Base-by-base conservation (phyloP, 2,888 invertebrate genomes). In the Heterodera filipjevi region DNA sequence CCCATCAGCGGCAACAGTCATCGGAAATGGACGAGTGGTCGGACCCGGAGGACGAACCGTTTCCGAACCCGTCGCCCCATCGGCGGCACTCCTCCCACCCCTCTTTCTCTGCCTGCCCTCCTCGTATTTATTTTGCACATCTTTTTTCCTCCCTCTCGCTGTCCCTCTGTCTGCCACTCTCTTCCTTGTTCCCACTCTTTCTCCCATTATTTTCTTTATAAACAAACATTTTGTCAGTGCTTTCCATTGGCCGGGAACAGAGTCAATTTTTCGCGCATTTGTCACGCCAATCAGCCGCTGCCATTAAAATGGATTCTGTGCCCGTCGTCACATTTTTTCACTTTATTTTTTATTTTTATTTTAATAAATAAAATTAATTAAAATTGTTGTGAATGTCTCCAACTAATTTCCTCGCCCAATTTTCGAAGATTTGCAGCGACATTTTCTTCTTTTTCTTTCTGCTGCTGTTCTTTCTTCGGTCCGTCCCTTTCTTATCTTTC, bases 61-160 rank as follows among this genome's bases (percentile, higher is more conserved):
- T 30, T n/a, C 66, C 66, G 44, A 39, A 44, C 22, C 35, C 66
- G 46, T 59, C 32, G 30, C 75, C 66, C 68, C 75, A 75, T 12
- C 53, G 66, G 33, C 32, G 75, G 30, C 75, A 75, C n/a, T 75
- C 75, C 46, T 68, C 19, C 14, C 16, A 32, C 22, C 27, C n/a
- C 22, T 10, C 27, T 66, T 32, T 12, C 66, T 32, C 27, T 66
- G 14, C 27, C 66, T 71, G 6, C 46, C 46, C 46, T 71, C 27
- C 10, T 30, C 30, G 19, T 30, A 14, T n/a, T 19, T 32, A 30
- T 0, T 35, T 39, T 16, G 71, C 30, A 5, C 53, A 14, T 35
- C 53, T 19, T 39, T 71, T 71, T 71, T 22, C 16, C 30, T 70
- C 44, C 49, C 1, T 19, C 16, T 49, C 12, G 8, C 6, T 44